A percentile compares a stretch with the other conserved stretches of the same genome.
Conservation (phyloP, 2,797 vertebrate genomes). For the Semotilus atromaculatus region DNA sequence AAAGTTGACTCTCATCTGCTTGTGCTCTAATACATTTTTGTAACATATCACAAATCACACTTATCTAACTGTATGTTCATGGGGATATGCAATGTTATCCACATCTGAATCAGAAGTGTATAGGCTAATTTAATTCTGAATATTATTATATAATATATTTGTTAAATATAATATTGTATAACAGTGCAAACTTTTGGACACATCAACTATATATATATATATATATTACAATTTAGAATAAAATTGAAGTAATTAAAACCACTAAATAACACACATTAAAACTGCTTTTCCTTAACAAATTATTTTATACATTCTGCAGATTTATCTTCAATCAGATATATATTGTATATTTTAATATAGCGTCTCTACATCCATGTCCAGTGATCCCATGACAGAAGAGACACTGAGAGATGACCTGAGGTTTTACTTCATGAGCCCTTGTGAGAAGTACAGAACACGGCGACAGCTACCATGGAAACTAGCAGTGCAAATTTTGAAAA, state of each 20-base stretch:
- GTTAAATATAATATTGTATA: too few species aligned
- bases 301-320: background rate
- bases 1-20: background rate
- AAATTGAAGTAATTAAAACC: background rate
- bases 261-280: background rate
- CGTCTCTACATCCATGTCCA: conserved; percentile 58
- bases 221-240: background rate
- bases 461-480: conserved; percentile 93
- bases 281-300: background rate
- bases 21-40: background rate
- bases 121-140: background rate
- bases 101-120: background rate
- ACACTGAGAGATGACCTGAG: conserved; percentile 88
- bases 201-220: too few species aligned
- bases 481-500: conserved; percentile 95
- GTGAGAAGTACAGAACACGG: conserved; percentile 93
- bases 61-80: background rate
- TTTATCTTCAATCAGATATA: background rate
- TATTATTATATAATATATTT: too few species aligned
- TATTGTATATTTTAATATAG: conserved; percentile 34
- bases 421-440: conserved; percentile 98
- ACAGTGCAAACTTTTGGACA: background rate
- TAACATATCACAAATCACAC: background rate
- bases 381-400: conserved; percentile 74
- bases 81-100: background rate